Base-by-base conservation (phyloP, 2,888 invertebrate species). In the Mantis religiosa region DNA sequence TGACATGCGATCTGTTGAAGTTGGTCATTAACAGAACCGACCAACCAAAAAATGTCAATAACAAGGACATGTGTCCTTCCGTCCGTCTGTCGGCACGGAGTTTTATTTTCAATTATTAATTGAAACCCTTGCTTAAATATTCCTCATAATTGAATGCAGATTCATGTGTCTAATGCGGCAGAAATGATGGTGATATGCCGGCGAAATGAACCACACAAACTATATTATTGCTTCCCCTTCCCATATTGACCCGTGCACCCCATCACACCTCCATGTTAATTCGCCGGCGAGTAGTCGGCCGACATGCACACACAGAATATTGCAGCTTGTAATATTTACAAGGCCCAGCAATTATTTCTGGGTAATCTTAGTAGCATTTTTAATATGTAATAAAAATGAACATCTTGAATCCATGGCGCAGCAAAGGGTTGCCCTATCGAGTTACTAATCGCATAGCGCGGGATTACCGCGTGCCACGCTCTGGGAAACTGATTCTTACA, bases 311-410 rank as follows among this genome's bases (percentile, higher is more conserved):
- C 82, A 28, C 30, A 15, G 82, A 87, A 87, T 87, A 82, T 82
- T 87, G 82, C 25, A 25, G 87, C 30, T 15, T 87, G 34, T 34
- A 87, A 54, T 87, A 87, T 87, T 87, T 87, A 87, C 30, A 82
- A 87, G 87, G 25, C 7, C 30, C 28, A 81, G 81, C 87, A 89
- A 89, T 84, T 87, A 87, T 89, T 89, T 89, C 83, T 84, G 89
- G 34, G 82, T 89, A 89, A 89, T 89, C 89, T 89, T 89, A 89
- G 87, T 89, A 89, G 89, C 84, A 71, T 71, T 86, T 89, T 89
- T 83, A 89, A 89, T 89, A 82, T 87, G 87, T 87, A 87, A 89
- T 71, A 82, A 87, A 86, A 87, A 81, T 71, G 82, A 27, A 25
- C 82, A 41, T 87, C 82, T 87, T 82, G 87, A 82, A 87, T 87